Conservation (phyloP, 2,797 vertebrate genomes). For the Phaenicophaeus curvirostris region DNA sequence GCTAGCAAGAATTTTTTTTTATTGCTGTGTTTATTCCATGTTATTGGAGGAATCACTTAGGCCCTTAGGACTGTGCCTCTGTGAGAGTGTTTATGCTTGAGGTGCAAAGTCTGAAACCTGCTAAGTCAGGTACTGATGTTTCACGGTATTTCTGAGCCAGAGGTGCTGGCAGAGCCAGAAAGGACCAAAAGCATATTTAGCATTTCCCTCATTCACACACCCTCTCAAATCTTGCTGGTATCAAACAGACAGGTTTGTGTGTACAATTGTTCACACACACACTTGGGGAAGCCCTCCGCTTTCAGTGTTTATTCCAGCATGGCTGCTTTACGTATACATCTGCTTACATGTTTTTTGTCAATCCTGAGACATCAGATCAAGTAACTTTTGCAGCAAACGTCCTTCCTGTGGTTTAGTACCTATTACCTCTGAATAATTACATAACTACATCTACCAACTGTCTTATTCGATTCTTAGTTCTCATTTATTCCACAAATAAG, state of each 20-base stretch:
- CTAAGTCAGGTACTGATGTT: not conserved
- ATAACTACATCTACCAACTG: not conserved
- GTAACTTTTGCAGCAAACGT: not conserved
- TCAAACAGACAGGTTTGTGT: not conserved
- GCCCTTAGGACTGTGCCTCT: rapidly evolving
- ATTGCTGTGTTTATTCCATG: not conserved
- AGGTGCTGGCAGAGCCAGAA: not conserved
- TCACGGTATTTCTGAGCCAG: not conserved
- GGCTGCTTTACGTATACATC: not conserved
- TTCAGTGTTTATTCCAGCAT: not conserved
- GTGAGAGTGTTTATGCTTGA: not conserved
- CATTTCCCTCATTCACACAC: not conserved
- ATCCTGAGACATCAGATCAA: not conserved
- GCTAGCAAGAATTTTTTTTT: not conserved
- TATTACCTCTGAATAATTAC: not conserved
- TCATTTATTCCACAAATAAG: constrained; percentile 55
- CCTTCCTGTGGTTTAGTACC: constrained; percentile 7
- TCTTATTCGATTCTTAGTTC: constrained; percentile 34
- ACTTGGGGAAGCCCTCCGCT: not conserved
- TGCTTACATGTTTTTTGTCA: not conserved
- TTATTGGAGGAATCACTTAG: not conserved
- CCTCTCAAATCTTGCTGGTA: not conserved
- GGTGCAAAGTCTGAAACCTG: not conserved
- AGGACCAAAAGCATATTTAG: not conserved
- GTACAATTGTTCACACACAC: not conserved